Percentiles rank a stretch among this genome's conserved stretches.
Conservation (phyloP, 2,113 vertebrate genomes). For the Paedocypris sp. region DNA sequence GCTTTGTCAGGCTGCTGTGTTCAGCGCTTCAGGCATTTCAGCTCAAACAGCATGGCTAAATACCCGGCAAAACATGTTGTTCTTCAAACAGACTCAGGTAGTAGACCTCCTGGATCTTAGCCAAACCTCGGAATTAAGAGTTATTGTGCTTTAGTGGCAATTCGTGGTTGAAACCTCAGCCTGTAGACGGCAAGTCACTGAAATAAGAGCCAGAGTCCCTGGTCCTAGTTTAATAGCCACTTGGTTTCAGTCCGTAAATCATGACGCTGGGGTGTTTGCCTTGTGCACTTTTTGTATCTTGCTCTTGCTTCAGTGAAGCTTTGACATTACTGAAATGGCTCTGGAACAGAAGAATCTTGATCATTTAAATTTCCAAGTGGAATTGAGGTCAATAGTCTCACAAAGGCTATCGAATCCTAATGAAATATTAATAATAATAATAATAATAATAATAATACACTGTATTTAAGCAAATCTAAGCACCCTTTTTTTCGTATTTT, state of each 20-base stretch:
- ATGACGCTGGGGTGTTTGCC: slow-evolving; percentile 16
- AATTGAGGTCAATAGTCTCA: slow-evolving; percentile 47
- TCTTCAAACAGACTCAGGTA: slow-evolving; percentile 71
- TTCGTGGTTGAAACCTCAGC: slow-evolving; percentile 48
- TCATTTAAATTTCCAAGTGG: no score
- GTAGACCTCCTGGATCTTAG: slow-evolving; percentile 54
- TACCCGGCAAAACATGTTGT: slow-evolving; percentile 62
- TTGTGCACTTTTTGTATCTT: slow-evolving; percentile 2
- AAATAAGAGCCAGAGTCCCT: slow-evolving; percentile 51
- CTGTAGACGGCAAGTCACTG: slow-evolving; percentile 50
- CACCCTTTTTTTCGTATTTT: no score
- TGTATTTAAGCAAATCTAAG: no score
- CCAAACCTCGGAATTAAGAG: slow-evolving; percentile 61
- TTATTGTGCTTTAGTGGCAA: slow-evolving; percentile 53
- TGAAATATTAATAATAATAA: no score
- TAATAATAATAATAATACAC: no score
- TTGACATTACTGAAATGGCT: slow-evolving; percentile 45
- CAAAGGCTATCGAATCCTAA: no score
- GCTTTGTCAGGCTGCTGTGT: slow-evolving; percentile 46
- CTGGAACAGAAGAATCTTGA: no score
- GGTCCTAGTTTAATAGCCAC: slow-evolving; percentile 53
- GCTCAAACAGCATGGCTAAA: slow-evolving; percentile 72
- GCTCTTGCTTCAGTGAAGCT: neutral
- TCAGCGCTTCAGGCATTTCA: slow-evolving; percentile 49
- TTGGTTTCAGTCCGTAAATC: slow-evolving; percentile 65